Base-by-base conservation (phyloP, 2,888 invertebrate genomes). In the Galerucella pusilla region DNA sequence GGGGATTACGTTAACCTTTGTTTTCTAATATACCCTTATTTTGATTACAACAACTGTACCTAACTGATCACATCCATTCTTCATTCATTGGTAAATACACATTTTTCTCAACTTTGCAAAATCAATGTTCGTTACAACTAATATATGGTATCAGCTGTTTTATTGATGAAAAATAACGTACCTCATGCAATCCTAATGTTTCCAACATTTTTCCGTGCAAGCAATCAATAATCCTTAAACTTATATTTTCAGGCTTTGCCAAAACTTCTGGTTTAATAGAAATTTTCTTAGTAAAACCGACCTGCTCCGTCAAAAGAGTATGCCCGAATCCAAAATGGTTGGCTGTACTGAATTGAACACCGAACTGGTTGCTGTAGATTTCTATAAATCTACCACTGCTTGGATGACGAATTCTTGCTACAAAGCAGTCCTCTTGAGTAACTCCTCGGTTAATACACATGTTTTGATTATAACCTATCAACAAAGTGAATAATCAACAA, bases 301-400 rank as follows among this genome's bases (percentile, higher is more conserved):
- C 70, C 45, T 83, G 75, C 11, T 80, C 79, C 16, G 80, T 74
- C 12, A 81, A 75, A 45, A 80, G 28, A 4, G 80, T 14, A 6
- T 76, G 75, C 1, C 84, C 84, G 35, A 75, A 79, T 28, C 84
- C 85, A 68, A 86, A 84, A 14, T 83, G 76, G 84, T 96, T 95
- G 0, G 92, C 91, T 0, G 97, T 97, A 84, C 96, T 95, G 80
- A 98, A 92, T 85, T 96, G 95, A 73, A 97, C 90, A 0, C 97
- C 97, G 0, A 94, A 95, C 85, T 97, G 96, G 85, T 96, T 94
- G 75, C 96, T 94, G 80, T 92, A 93, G 0, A 97, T 90, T 85
- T 96, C 94, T 70, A 98, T 84, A 73, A 91, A 91, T 73, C 97
- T 90, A 1, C 97, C 97, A 35, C 91, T 90, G 9, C 85, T 81